Evolutionary conservation across 2,113 vertebrate species (phyloP).

Genomic region (Mesitornis unicolor): DNA sequence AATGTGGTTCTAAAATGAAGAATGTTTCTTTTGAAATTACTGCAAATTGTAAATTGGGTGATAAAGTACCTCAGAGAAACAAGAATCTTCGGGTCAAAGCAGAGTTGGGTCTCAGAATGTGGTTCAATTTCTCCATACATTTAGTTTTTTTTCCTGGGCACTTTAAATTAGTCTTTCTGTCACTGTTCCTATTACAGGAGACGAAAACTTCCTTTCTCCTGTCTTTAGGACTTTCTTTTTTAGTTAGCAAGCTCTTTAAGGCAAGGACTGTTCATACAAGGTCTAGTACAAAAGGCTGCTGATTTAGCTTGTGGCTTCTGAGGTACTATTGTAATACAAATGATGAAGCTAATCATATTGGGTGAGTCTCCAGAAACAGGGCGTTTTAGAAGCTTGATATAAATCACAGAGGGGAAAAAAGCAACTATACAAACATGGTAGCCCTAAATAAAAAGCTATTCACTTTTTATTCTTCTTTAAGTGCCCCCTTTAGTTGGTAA

Average conservation of each 20-base stretch:
- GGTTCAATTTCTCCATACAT: not conserved
- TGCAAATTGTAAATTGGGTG: not conserved
- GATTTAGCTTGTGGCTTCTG: constrained; percentile 1
- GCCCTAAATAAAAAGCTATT: not conserved
- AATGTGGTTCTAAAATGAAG: not conserved
- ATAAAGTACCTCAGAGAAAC: not conserved
- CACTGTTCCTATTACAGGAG: not conserved
- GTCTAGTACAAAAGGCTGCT: constrained; percentile 9
- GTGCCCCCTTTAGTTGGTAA: not conserved
- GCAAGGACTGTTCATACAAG: not conserved
- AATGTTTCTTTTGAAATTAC: not conserved
- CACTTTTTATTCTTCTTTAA: not conserved
- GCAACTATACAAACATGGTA: not conserved
- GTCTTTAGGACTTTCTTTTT: not conserved
- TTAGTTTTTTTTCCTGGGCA: not conserved
- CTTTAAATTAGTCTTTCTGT: not conserved
- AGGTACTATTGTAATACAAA: constrained; percentile 5
- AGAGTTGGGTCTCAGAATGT: not conserved
- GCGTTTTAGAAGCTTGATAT: not conserved
- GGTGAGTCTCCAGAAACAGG: not conserved
- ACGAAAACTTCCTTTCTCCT: not conserved
- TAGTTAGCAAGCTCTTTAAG: not conserved
- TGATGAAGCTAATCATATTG: not conserved
- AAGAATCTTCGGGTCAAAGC: not conserved
- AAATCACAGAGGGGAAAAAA: not conserved